Evolutionary conservation across 2,888 invertebrate species (phyloP).

Genomic region (Xanthia icteritia): DNA sequence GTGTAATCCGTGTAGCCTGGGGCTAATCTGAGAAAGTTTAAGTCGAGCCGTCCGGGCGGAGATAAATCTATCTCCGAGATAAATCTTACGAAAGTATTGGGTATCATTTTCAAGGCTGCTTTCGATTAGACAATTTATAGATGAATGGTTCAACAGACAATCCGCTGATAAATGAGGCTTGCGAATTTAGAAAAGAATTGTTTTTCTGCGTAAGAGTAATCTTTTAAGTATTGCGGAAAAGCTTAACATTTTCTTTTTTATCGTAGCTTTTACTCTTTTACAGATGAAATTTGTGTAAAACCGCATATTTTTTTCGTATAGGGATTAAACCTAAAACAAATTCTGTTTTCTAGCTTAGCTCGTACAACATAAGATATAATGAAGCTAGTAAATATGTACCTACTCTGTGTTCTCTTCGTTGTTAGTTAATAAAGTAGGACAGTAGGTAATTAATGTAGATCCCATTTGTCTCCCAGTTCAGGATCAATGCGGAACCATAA

Average conservation of each 20-base stretch:
- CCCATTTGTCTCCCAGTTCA: neutral
- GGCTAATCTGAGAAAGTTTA: slow-evolving; percentile 31
- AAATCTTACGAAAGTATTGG: slow-evolving; percentile 36
- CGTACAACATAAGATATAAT: neutral
- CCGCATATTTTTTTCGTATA: neutral
- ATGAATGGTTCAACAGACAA: slow-evolving; percentile 21
- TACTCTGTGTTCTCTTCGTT: neutral
- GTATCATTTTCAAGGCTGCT: slow-evolving; percentile 27
- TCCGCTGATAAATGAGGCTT: slow-evolving; percentile 25
- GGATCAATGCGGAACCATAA: slow-evolving; percentile 6
- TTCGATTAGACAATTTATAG: slow-evolving; percentile 22
- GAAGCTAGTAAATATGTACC: neutral
- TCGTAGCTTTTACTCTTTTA: neutral
- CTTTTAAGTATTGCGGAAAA: slow-evolving; percentile 20
- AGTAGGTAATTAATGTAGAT: slow-evolving; percentile 15
- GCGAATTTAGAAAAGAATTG: neutral
- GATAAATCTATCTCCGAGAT: slow-evolving; percentile 33
- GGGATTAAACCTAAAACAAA: neutral
- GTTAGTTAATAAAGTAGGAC: neutral
- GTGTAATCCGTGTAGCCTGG: slow-evolving; percentile 30
- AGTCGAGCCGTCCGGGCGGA: slow-evolving; percentile 5
- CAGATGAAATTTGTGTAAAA: neutral
- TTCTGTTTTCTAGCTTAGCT: neutral
- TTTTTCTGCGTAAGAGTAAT: slow-evolving; percentile 14
- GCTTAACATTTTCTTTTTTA: slow-evolving; percentile 1